phyloP scores from a whole-genome alignment of 2,113 vertebrate species.

The Archilochus colubris region DNA sequence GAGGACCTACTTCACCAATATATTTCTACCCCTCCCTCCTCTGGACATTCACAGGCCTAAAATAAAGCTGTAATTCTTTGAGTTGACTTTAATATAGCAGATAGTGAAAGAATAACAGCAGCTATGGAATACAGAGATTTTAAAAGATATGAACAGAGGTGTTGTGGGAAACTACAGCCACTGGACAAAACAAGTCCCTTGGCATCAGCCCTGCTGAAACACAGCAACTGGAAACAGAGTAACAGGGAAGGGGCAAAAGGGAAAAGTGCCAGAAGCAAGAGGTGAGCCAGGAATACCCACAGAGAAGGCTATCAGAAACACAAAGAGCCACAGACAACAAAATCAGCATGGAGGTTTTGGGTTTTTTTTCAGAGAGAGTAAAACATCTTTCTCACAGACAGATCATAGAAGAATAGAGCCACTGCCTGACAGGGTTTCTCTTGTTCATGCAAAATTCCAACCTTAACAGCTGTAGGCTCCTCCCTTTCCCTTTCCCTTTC shows the following conservation, averaged over 20 bases:
- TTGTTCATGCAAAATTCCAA: neutral
- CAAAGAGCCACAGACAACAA: neutral
- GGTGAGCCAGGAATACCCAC: neutral
- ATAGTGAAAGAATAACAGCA: neutral
- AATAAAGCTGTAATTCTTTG: neutral
- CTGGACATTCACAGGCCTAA: neutral
- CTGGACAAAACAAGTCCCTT: neutral
- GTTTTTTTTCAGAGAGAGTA: neutral
- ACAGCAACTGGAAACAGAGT: neutral
- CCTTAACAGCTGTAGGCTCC: no score
- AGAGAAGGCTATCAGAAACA: neutral
- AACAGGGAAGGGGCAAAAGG: neutral
- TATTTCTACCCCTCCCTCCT: neutral
- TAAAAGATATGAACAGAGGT: neutral
- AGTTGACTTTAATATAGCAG: neutral
- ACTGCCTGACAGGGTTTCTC: neutral
- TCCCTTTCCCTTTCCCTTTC: neutral
- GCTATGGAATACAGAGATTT: neutral
- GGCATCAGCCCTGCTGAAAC: neutral
- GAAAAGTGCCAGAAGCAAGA: neutral
- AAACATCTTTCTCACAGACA: neutral
- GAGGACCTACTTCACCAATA: neutral
- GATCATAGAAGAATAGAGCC: neutral
- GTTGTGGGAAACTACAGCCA: neutral
- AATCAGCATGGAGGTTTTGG: neutral